These are phyloP conservation scores for Mongoloraphidia duomilia DNA, from an alignment of 2,888 invertebrate genomes.

Conservation along the genomic window DNA sequence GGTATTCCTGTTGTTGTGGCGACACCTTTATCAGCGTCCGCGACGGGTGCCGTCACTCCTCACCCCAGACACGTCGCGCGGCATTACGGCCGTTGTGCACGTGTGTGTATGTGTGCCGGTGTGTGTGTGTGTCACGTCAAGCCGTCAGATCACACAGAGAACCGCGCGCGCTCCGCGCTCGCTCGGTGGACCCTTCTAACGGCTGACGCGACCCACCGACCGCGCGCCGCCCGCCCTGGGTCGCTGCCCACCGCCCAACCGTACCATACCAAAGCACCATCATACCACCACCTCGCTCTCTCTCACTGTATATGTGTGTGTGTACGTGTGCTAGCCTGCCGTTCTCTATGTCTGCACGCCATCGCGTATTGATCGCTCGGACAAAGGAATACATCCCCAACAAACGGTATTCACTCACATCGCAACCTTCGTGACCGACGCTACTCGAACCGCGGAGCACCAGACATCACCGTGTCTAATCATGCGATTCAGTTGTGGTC, in stretches of 20 bases:
- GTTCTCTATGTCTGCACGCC: constrained; percentile 21
- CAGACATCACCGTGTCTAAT: no score
- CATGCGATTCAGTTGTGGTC: no score
- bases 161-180: constrained; percentile 23
- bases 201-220: constrained; percentile 17
- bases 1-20: no score
- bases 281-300: constrained; percentile 16
- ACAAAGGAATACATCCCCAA: constrained; percentile 37
- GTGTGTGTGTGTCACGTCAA: constrained; percentile 39
- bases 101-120: constrained; percentile 29
- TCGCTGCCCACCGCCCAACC: constrained; percentile 19
- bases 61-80: no score
- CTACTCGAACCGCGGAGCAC: constrained; percentile 17
- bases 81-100: no score
- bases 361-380: constrained; percentile 30
- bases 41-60: no score
- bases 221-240: constrained; percentile 23
- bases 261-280: constrained; percentile 16
- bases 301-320: constrained; percentile 12
- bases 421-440: constrained; percentile 31
- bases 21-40: no score
- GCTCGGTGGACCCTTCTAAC: constrained; percentile 11
- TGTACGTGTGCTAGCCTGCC: constrained; percentile 20
- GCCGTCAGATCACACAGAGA: constrained; percentile 31
- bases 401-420: constrained; percentile 35